phyloP scores from a whole-genome alignment of 2,797 vertebrate genomes.

The Poecilia gillii region DNA sequence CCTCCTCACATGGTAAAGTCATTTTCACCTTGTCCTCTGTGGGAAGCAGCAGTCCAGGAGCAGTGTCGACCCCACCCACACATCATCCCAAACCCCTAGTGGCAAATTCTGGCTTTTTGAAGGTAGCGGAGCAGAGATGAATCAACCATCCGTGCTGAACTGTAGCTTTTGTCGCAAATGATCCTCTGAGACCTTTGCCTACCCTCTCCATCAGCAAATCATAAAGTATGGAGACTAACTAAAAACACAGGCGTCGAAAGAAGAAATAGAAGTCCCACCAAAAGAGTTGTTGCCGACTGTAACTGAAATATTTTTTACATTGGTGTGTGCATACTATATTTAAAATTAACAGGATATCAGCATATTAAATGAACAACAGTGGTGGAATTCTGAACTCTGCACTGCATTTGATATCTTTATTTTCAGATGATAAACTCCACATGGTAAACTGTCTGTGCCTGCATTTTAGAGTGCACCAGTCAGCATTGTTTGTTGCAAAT shows the following conservation, averaged over 20 bases:
- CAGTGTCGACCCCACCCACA: constrained; percentile 44
- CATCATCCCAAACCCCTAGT: constrained; percentile 50
- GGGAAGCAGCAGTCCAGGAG: constrained; percentile 64
- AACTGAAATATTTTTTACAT: constrained; percentile 15
- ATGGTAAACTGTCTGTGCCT: not conserved
- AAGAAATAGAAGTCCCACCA: not conserved
- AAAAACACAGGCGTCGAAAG: constrained; percentile 48
- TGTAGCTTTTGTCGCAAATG: constrained; percentile 69
- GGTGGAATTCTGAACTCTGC: not conserved
- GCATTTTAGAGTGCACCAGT: not conserved
- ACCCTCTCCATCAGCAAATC: constrained; percentile 67
- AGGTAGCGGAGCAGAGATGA: constrained; percentile 54
- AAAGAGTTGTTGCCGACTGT: constrained; percentile 21
- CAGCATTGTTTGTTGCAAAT: not conserved
- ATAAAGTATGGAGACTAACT: constrained; percentile 57
- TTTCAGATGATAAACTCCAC: not conserved
- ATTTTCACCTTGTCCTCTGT: constrained; percentile 74
- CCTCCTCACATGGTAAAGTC: constrained; percentile 70
- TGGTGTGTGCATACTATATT: constrained; percentile 8
- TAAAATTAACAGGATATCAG: constrained; percentile 16
- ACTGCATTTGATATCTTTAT: not conserved
- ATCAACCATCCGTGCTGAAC: constrained; percentile 67
- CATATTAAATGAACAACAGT: not conserved
- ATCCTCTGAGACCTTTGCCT: constrained; percentile 55
- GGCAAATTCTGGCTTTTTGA: constrained; percentile 64